phyloP scores from a whole-genome alignment of 2,797 vertebrate genomes.

The Micropoecilia bifurca region DNA sequence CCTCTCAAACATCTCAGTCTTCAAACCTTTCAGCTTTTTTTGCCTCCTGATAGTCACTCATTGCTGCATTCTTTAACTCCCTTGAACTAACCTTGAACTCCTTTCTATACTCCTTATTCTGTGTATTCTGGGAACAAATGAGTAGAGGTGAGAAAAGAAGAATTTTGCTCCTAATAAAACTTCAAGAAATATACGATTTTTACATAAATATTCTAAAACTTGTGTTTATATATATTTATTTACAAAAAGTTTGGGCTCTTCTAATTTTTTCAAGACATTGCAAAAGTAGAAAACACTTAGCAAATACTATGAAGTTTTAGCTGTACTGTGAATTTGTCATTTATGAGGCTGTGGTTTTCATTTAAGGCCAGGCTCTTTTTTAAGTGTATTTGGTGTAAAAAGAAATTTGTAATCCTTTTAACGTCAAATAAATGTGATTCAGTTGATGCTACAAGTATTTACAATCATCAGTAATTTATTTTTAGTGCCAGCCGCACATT shows the following conservation, averaged over 20 bases:
- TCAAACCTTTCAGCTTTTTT: not conserved
- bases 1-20: not conserved
- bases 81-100: not conserved
- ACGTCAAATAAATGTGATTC: slow-evolving; percentile 48
- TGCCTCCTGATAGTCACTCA: not conserved
- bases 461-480: slow-evolving; percentile 58
- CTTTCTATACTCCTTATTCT: too few species aligned
- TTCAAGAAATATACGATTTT: too few species aligned
- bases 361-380: not conserved
- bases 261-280: not conserved
- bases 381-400: not conserved
- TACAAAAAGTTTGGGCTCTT: not conserved
- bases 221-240: too few species aligned
- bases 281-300: too few species aligned
- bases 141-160: too few species aligned
- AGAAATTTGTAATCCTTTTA: slow-evolving; percentile 39
- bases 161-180: too few species aligned
- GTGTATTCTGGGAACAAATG: too few species aligned
- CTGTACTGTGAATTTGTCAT: slow-evolving; percentile 20
- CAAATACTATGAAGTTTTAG: not conserved
- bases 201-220: too few species aligned
- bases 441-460: slow-evolving; percentile 50
- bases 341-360: not conserved
- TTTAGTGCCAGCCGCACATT: slow-evolving; percentile 49
- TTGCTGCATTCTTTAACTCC: not conserved